Conservation (phyloP, 2,113 vertebrate species). For the Ptilonorhynchus violaceus region DNA sequence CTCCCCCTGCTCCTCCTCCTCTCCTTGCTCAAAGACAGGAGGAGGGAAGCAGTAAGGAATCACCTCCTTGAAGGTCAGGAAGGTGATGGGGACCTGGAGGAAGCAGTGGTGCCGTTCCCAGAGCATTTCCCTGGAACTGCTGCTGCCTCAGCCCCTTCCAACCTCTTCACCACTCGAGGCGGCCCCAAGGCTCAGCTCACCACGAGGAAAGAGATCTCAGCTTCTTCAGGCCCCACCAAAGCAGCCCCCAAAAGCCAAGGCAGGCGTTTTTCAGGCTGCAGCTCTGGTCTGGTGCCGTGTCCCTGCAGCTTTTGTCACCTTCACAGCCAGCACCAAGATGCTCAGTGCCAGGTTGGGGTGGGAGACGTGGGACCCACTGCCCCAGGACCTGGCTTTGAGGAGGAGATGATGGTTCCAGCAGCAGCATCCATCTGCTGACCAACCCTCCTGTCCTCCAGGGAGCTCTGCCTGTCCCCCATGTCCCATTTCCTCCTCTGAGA, state of each 20-base stretch:
- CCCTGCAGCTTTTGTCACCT: not conserved
- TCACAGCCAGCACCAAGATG: not conserved
- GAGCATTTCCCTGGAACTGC: not conserved
- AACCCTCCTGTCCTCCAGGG: not conserved
- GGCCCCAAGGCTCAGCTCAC: not conserved
- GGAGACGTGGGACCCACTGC: not conserved
- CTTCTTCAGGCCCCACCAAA: not conserved
- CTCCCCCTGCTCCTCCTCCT: not conserved
- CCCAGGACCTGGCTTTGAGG: not conserved
- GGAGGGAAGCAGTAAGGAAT: not conserved
- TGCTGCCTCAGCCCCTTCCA: not conserved
- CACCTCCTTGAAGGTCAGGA: not conserved
- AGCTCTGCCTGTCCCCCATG: not conserved
- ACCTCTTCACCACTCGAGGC: not conserved
- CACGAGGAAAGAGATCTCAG: not conserved
- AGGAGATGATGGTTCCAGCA: not conserved
- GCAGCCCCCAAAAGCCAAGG: not conserved
- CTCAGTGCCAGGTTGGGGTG: not conserved
- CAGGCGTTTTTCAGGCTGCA: not conserved
- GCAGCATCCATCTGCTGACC: not conserved
- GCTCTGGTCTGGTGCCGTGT: not conserved
- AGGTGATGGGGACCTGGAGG: not conserved
- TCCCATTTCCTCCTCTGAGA: not conserved
- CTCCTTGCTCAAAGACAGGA: not conserved
- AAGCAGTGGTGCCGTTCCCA: not conserved